These are phyloP conservation scores for Drosophila barbarae DNA, from an alignment of 2,888 invertebrate species.

Conservation along the genomic window DNA sequence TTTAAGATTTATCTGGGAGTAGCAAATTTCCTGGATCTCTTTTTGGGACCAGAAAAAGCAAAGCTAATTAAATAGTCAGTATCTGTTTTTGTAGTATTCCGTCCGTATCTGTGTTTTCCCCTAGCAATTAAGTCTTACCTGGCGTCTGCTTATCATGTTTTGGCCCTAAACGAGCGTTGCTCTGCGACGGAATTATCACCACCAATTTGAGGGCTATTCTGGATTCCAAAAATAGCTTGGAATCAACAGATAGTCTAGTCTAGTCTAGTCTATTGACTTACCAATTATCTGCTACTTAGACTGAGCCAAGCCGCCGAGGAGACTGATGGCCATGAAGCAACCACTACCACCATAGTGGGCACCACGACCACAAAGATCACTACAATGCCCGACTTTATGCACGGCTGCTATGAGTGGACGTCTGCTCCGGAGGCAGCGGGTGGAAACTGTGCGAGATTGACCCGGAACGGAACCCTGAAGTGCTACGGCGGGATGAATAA, in stretches of 20 bases:
- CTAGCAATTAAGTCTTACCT: conserved; percentile 33
- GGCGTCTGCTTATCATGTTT: conserved; percentile 33
- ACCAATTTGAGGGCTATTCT: conserved; percentile 24
- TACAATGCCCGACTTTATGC: not conserved
- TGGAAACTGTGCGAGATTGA: conserved; percentile 73
- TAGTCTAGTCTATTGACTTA: conserved; percentile 14
- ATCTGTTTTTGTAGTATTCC: conserved; percentile 13
- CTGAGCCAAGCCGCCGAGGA: conserved; percentile 15
- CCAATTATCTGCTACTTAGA: conserved; percentile 21
- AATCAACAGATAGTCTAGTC: conserved; percentile 1
- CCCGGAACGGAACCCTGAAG: conserved; percentile 62
- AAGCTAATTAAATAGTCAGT: conserved; percentile 23
- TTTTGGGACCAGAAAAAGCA: not conserved
- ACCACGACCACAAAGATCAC: conserved; percentile 1
- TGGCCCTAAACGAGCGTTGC: conserved; percentile 27
- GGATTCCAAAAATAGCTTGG: conserved; percentile 22
- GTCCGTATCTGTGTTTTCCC: conserved; percentile 24
- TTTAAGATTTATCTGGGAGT: conserved; percentile 9
- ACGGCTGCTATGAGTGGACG: conserved; percentile 73
- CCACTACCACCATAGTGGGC: not conserved
- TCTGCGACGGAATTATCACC: conserved; percentile 33
- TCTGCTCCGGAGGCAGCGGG: conserved; percentile 67
- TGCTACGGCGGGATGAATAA: conserved; percentile 78
- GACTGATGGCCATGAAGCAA: conserved; percentile 1
- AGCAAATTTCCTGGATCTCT: conserved; percentile 1